Evolutionary conservation across 2,113 vertebrate species (phyloP).

Genomic region (Alethe diademata): DNA sequence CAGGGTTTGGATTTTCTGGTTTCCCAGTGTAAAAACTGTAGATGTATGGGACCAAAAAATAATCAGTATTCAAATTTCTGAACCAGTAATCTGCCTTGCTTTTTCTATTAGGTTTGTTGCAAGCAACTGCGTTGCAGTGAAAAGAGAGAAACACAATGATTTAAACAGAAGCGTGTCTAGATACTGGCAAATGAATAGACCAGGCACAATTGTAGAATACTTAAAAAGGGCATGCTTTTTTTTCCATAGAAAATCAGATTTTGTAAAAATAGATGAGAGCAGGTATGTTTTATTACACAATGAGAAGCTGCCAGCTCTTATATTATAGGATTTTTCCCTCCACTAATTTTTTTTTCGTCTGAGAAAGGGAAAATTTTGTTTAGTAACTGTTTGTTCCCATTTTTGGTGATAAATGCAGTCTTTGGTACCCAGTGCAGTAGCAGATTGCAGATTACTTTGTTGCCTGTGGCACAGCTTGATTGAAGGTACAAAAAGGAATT

Average conservation of each 20-base stretch:
- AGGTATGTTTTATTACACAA: background rate
- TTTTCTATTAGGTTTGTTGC: background rate
- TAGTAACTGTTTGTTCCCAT: background rate
- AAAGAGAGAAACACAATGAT: background rate
- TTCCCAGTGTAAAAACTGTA: background rate
- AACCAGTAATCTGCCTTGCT: background rate
- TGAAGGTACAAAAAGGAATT: background rate
- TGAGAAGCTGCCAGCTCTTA: background rate
- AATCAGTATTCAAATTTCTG: background rate
- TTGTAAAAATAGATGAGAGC: background rate
- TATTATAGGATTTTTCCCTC: background rate
- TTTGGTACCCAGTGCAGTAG: background rate
- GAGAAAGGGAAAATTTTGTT: background rate
- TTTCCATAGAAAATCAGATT: background rate
- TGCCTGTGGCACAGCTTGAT: background rate
- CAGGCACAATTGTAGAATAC: background rate
- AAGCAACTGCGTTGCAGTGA: background rate
- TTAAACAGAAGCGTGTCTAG: background rate
- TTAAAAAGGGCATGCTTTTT: background rate
- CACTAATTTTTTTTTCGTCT: background rate
- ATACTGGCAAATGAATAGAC: background rate
- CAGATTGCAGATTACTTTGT: background rate
- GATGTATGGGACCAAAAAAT: background rate
- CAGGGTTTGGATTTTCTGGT: background rate
- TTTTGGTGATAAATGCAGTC: background rate